Percentiles rank a stretch among this genome's conserved stretches.
Conservation (phyloP, 2,888 invertebrate species). For the Calameuta pallipes region DNA sequence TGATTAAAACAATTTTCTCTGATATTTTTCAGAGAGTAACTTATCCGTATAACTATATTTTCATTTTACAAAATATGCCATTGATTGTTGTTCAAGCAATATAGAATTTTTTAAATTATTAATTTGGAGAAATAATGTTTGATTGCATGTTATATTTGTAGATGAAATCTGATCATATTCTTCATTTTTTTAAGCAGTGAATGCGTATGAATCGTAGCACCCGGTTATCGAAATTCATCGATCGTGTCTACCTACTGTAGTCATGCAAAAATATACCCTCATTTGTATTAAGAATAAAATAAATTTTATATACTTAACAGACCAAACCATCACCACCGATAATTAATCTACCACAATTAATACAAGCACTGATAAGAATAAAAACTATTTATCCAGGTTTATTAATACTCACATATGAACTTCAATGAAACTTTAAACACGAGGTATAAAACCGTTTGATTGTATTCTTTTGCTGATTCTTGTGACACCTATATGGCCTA, state of each 20-base stretch:
- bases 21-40: background rate
- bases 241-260: background rate
- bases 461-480: background rate
- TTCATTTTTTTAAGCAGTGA: background rate
- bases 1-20: too few relatives aligned
- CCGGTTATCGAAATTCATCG: background rate
- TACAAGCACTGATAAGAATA: background rate
- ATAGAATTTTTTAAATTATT: background rate
- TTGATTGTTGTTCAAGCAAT: background rate
- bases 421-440: background rate
- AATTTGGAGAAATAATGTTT: background rate
- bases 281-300: background rate
- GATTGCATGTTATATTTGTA: background rate
- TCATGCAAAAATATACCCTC: background rate
- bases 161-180: background rate
- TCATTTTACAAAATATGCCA: background rate
- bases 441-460: background rate
- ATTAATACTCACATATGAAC: background rate
- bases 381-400: background rate
- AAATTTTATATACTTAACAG: background rate
- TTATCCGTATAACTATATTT: background rate
- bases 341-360: background rate
- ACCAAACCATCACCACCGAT: background rate
- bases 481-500: background rate
- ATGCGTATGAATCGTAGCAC: background rate